These are phyloP conservation scores for Chaetops frenatus DNA, from an alignment of 2,113 vertebrate genomes.

Conservation along the genomic window DNA sequence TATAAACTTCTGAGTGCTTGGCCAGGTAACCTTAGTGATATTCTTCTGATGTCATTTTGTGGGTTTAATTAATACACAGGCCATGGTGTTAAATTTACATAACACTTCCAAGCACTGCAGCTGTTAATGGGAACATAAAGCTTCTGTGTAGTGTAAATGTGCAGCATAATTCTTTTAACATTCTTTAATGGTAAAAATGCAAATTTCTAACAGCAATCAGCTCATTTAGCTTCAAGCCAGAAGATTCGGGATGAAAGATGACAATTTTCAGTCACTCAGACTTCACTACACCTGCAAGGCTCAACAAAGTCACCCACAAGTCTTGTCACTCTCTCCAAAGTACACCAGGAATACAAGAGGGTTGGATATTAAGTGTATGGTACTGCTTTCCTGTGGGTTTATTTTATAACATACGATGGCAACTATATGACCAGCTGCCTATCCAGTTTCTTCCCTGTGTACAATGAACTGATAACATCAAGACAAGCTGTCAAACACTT, in stretches of 20 bases:
- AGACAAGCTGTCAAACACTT: neutral
- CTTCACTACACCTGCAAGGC: neutral
- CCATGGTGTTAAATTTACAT: neutral
- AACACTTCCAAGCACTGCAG: neutral
- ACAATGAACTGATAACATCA: neutral
- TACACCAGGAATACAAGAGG: neutral
- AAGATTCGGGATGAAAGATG: neutral
- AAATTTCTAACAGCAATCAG: neutral
- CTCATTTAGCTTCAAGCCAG: neutral
- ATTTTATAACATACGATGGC: neutral
- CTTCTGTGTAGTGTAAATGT: neutral
- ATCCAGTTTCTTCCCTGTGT: neutral
- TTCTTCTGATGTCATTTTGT: neutral
- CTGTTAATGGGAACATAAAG: neutral
- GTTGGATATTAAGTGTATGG: neutral
- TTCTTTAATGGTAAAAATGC: neutral
- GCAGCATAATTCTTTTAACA: neutral
- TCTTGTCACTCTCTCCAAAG: neutral
- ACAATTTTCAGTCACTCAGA: neutral
- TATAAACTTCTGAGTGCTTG: neutral
- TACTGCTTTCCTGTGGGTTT: neutral
- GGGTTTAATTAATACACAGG: neutral
- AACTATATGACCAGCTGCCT: neutral
- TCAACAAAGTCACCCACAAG: neutral
- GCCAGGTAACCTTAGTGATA: neutral